Percentiles rank a stretch among this genome's conserved stretches.
Evolutionary conservation across 2,113 vertebrate species (phyloP).

Genomic region (Tetrao urogallus): DNA sequence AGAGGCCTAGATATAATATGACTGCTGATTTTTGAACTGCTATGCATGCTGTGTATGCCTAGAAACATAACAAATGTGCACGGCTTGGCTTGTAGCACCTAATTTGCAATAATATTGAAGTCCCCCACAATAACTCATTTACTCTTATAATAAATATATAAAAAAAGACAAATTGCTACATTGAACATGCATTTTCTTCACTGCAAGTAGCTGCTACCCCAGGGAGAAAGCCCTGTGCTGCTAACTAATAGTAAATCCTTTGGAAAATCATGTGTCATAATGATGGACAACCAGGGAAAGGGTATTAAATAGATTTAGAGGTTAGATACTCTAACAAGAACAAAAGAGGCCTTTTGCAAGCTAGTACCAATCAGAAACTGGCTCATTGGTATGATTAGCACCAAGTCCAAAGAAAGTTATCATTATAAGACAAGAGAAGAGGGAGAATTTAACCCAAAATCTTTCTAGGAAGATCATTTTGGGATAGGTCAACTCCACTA

Average conservation of each 20-base stretch:
- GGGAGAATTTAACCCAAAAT: constrained; percentile 39
- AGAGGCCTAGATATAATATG: constrained; percentile 64
- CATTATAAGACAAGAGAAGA: constrained; percentile 33
- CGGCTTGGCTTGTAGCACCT: constrained; percentile 77
- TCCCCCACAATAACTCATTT: constrained; percentile 87
- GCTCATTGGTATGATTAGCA: constrained; percentile 69
- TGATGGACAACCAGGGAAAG: constrained; percentile 86
- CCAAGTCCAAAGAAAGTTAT: constrained; percentile 67
- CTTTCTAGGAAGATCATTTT: background rate
- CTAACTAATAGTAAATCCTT: constrained; percentile 88
- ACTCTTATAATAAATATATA: constrained; percentile 90
- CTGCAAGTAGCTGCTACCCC: constrained; percentile 83
- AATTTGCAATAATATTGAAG: constrained; percentile 88
- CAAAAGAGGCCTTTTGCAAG: constrained; percentile 83
- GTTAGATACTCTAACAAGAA: constrained; percentile 85
- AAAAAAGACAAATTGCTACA: constrained; percentile 91
- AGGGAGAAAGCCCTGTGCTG: constrained; percentile 82
- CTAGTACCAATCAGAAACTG: constrained; percentile 69
- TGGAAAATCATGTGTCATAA: constrained; percentile 89
- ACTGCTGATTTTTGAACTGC: constrained; percentile 74
- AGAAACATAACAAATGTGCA: constrained; percentile 83
- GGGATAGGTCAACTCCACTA: background rate
- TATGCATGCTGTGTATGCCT: constrained; percentile 75
- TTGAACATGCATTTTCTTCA: constrained; percentile 86
- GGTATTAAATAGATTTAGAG: constrained; percentile 88